phyloP scores from a whole-genome alignment of 2,797 vertebrate species.

The Taeniopygia guttata region DNA sequence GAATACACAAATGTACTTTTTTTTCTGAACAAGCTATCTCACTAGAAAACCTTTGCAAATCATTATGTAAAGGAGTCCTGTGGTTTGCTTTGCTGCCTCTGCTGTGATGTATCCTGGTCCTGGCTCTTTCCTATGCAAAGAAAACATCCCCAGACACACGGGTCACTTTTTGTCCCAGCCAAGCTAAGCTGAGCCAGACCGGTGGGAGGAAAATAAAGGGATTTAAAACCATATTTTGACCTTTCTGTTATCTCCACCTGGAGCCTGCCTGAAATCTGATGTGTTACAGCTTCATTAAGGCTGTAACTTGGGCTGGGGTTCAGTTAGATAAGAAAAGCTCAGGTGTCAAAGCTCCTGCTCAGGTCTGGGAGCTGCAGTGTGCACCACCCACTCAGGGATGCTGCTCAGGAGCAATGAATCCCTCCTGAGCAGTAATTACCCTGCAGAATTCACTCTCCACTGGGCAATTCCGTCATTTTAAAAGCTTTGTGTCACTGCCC shows the following conservation, averaged over 20 bases:
- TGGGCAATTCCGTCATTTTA: not conserved
- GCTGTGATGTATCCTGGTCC: not conserved
- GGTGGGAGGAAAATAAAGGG: not conserved
- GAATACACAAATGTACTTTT: not conserved
- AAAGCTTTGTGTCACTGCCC: not conserved
- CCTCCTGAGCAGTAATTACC: not conserved
- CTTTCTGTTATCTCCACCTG: not conserved
- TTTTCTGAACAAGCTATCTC: not conserved
- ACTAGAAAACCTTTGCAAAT: not conserved
- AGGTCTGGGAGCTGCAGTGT: not conserved
- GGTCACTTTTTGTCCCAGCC: not conserved
- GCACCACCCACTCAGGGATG: not conserved
- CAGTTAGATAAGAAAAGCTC: not conserved
- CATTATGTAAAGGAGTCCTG: not conserved
- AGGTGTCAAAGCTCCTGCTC: not conserved
- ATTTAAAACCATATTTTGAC: not conserved
- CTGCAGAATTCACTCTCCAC: not conserved
- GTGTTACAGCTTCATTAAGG: not conserved
- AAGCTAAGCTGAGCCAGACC: not conserved
- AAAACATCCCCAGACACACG: not conserved
- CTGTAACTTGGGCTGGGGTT: not conserved
- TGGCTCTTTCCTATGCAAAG: not conserved
- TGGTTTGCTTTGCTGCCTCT: not conserved
- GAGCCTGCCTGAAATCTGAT: not conserved
- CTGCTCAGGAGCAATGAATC: not conserved